phyloP scores from a whole-genome alignment of 2,797 vertebrate species.

The Peromyscus eremicus region DNA sequence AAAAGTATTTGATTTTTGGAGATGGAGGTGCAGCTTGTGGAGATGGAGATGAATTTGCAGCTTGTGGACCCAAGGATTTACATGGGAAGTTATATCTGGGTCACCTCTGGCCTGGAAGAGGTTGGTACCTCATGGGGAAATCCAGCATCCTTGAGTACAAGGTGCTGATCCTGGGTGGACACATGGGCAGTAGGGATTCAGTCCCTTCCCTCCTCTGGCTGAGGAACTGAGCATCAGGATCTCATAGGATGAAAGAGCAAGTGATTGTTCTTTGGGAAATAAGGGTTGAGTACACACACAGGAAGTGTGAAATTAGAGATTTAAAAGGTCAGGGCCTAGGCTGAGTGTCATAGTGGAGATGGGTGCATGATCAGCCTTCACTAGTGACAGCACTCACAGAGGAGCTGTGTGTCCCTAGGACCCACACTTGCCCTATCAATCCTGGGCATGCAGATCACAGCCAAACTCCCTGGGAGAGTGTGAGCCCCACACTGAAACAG shows the following conservation, averaged over 20 bases:
- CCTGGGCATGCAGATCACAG: too few relatives aligned
- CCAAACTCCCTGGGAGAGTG: too few relatives aligned
- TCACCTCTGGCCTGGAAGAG: too few relatives aligned
- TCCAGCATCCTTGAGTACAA: not conserved
- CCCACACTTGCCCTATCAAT: too few relatives aligned
- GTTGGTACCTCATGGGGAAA: not conserved
- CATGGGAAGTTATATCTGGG: not conserved
- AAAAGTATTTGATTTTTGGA: not conserved
- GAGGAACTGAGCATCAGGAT: not conserved
- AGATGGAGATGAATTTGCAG: not conserved
- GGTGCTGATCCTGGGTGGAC: not conserved
- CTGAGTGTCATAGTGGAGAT: not conserved
- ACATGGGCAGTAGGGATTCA: not conserved
- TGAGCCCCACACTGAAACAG: not conserved
- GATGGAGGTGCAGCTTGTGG: not conserved
- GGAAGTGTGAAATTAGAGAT: not conserved
- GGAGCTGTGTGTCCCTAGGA: not conserved
- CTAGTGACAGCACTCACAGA: not conserved
- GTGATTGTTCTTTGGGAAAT: too few relatives aligned
- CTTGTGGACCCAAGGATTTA: not conserved
- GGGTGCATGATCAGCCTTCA: not conserved
- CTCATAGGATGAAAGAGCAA: not conserved
- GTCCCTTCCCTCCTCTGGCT: not conserved
- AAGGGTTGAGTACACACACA: not conserved
- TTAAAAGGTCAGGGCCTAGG: not conserved